Conservation (phyloP, 2,797 vertebrate species). For the Meriones psammophilus region DNA sequence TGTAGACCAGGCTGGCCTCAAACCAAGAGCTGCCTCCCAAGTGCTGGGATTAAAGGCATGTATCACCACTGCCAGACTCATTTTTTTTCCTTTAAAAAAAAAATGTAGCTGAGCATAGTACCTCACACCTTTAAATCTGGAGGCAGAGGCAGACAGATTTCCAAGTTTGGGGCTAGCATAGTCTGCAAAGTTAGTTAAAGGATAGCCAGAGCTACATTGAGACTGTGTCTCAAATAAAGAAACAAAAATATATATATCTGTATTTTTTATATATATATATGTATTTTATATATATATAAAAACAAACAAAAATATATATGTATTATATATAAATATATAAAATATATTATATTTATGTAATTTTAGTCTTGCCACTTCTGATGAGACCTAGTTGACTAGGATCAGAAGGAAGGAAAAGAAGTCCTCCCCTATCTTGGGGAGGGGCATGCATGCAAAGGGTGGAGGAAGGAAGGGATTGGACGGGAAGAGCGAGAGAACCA, state of each 20-base stretch:
- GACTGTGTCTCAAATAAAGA: background rate
- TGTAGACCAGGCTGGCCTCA: too few relatives aligned
- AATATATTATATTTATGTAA: background rate
- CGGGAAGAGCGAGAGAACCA: too few relatives aligned
- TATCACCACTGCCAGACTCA: too few relatives aligned
- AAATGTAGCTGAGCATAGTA: background rate
- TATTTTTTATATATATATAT: background rate
- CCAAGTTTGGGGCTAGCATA: background rate
- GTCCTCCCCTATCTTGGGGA: too few relatives aligned
- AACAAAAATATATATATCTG: background rate
- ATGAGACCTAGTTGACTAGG: too few relatives aligned
- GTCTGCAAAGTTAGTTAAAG: background rate
- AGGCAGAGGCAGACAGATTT: background rate
- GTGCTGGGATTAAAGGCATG: too few relatives aligned
- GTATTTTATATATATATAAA: too few relatives aligned
- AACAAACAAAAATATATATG: background rate
- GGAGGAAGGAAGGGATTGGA: too few relatives aligned
- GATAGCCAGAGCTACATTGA: background rate
- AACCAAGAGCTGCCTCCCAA: too few relatives aligned
- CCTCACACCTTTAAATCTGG: background rate
- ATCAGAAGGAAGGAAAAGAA: too few relatives aligned
- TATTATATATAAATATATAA: background rate
- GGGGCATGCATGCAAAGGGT: too few relatives aligned
- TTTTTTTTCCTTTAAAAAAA: too few relatives aligned
- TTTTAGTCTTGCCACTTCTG: background rate